Evolutionary conservation across 2,113 vertebrate genomes (phyloP), one percentile per base, ranked within the genome.

Genomic region (Orthonyx spaldingii): DNA sequence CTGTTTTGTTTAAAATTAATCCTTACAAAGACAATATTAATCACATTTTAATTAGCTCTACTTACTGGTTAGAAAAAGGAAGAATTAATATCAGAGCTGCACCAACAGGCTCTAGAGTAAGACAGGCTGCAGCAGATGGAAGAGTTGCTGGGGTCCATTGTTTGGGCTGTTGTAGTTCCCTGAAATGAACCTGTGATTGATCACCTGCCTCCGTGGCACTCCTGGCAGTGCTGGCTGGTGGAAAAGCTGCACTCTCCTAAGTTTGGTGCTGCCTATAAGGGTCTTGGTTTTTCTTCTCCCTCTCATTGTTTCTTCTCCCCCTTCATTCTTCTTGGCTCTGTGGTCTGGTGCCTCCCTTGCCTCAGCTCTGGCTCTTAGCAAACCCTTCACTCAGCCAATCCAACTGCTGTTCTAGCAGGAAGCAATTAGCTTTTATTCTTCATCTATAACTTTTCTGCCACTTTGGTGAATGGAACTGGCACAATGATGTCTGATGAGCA

Each of bases 11-110:
- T 94, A 41, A 81, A 77, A 81, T 74, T 57, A 53, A 61, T 94
- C 74, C 78, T 81, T 87, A 53, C 15, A 53, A 69, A 77, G 69
- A 66, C 55, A 84, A 1, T 77, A 86, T 93, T 76, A 91, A 93
- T 94, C 72, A 89, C 68, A 44, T 49, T 91, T 78, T 81, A 91
- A 95, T 93, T 91, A 89, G 83, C 53, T 85, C 41, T 80, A 18
- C 22, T 89, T 77, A 52, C 69, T 81, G 87, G 13, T 22, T 81
- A 70, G 33, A 49, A 87, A 74, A 84, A 30, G 37, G 66, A 77
- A 70, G 55, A 57, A 91, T 65, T 84, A 44, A 41, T 89, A 84
- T 44, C 37, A 60, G 77, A 92, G 65, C 71, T 37, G 28, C 21
- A 85, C 37, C 44, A 46, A 27, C n/a, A 66, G 74, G 32, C 60